phyloP scores from a whole-genome alignment of 2,797 vertebrate genomes.

The Coccyzus lansbergi region DNA sequence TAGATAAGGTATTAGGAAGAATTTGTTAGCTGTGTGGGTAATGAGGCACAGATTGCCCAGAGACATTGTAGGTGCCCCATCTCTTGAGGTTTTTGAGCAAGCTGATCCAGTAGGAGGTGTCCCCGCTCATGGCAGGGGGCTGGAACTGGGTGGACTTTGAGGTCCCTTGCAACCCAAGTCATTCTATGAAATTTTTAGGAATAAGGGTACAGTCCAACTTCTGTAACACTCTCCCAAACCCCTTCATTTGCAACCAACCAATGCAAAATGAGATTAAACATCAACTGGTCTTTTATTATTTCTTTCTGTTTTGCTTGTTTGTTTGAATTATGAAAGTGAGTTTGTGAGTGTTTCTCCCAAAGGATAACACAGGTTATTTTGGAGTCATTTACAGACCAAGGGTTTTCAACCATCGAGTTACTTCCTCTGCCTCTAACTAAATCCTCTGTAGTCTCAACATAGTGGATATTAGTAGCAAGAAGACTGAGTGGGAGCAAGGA shows the following conservation, averaged over 20 bases:
- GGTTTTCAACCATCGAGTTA: background rate
- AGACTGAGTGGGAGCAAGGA: background rate
- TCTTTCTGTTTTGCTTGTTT: background rate
- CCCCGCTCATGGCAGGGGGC: no score
- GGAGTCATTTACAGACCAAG: background rate
- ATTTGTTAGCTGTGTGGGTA: no score
- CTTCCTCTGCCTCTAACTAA: background rate
- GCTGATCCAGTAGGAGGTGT: no score
- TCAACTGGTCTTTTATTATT: background rate
- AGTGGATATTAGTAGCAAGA: background rate
- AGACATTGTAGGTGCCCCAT: no score
- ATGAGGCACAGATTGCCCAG: no score
- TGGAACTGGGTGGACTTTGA: no score
- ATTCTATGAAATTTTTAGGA: background rate
- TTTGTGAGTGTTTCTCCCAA: background rate
- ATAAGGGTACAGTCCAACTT: background rate
- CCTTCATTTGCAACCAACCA: background rate
- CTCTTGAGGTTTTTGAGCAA: no score
- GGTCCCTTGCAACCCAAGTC: no score
- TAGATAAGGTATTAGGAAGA: no score
- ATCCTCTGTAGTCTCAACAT: rapidly evolving
- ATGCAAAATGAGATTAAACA: background rate
- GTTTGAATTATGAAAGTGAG: rapidly evolving
- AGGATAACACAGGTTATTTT: background rate
- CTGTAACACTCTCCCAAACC: background rate